phyloP scores from a whole-genome alignment of 2,888 invertebrate genomes.

The Gymnocheta viridis region DNA sequence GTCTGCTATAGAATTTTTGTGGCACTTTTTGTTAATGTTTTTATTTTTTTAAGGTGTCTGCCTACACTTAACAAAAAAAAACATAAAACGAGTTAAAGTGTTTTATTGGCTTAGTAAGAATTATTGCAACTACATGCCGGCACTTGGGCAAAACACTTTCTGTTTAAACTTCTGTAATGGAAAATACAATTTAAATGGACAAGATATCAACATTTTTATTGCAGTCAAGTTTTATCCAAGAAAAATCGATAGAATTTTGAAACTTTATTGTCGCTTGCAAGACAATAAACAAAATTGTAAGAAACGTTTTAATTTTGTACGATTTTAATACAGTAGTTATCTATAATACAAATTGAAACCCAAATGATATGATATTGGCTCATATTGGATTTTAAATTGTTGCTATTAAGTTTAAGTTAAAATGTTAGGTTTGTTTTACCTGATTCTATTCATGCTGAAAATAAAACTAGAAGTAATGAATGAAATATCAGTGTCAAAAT shows the following conservation, averaged over 20 bases:
- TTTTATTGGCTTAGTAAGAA: conserved; percentile 69
- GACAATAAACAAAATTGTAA: too few relatives aligned
- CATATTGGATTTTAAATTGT: not conserved
- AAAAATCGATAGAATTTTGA: not conserved
- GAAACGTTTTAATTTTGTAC: too few relatives aligned
- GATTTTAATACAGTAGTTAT: too few relatives aligned
- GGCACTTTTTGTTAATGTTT: conserved; percentile 15
- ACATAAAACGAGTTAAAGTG: conserved; percentile 62
- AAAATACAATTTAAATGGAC: conserved; percentile 5
- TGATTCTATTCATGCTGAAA: not conserved
- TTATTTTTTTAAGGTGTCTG: conserved; percentile 63
- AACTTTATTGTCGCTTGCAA: too few relatives aligned
- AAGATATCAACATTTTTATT: not conserved
- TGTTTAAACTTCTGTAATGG: not conserved
- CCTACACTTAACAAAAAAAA: conserved; percentile 51
- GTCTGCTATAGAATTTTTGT: conserved; percentile 34
- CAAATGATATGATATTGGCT: not conserved
- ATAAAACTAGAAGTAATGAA: not conserved
- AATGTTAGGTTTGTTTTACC: not conserved
- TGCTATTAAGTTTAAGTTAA: not conserved
- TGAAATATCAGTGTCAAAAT: conserved; percentile 26
- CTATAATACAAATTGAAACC: not conserved
- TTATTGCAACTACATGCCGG: conserved; percentile 52
- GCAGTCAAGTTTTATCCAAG: not conserved
- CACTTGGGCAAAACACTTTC: conserved; percentile 32